Base-by-base conservation (phyloP, 2,888 invertebrate species). In the Drosophila robusta region DNA sequence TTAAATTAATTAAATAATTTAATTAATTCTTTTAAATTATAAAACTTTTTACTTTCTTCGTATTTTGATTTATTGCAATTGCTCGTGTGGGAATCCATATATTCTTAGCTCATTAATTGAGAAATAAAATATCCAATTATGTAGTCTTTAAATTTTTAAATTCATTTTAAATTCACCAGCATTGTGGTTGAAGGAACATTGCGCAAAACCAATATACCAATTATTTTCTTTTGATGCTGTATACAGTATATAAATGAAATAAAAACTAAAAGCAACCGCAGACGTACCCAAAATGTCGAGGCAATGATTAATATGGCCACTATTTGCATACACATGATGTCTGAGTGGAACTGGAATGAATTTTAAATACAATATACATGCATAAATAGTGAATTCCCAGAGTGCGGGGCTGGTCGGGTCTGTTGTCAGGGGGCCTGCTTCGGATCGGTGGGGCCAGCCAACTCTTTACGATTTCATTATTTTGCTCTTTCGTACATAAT, bases 401-500 rank as follows among this genome's bases (percentile, higher is more conserved):
- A 42, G 29, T 14, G 49, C 16, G 42, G 45, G 16, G 12, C 26
- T 3, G 12, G 29, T 38, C 38, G 38, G 38, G 38, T n/a, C 9
- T 11, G 16, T 9, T 2, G 18, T 4, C 2, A 4, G n/a, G 26
- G 34, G 8, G 24, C 18, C 14, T n/a, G 22, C 8, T n/a, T 18
- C 12, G 57, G 61, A 46, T 71, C 46, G 47, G 44, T 47, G 52
- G 45, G 41, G 44, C 63, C 63, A 62, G 77, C 64, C 74, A 85
- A 79, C 88, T 87, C 88, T 83, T 83, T 84, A 84, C 83, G 83
- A 84, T 84, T 84, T 84, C 83, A 84, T 84, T 84, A 87, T 84
- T 87, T 87, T 72, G 66, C 75, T 70, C 70, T 82, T 75, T 82
- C 76, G 78, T 81, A 87, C 81, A 87, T 82, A 87, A 82, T 82